Conservation (phyloP, 1,140 invertebrate genomes). For the Cherax destructor region DNA sequence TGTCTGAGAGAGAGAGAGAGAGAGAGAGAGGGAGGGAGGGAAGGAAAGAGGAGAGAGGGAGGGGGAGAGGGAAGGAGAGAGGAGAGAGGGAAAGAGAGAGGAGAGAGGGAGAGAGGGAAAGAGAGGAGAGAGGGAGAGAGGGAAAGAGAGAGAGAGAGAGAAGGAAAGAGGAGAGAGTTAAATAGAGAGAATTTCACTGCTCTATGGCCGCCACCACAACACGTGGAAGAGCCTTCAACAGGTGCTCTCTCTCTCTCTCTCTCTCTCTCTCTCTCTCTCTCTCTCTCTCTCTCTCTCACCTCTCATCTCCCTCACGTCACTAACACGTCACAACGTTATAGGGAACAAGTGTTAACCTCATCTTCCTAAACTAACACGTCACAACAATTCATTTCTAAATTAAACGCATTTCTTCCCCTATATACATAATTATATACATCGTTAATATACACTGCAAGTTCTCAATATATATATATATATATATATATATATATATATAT, state of each 20-base stretch:
- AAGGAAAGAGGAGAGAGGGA: background rate
- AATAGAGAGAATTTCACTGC: too few species aligned
- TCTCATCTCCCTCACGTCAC: conserved; percentile 11
- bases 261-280: conserved; percentile 36
- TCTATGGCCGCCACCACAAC: background rate
- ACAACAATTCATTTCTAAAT: too few species aligned
- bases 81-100: background rate
- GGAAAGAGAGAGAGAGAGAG: background rate
- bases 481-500: too few species aligned
- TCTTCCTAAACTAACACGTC: too few species aligned
- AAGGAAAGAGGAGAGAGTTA: background rate
- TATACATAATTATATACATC: too few species aligned
- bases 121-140: conserved; percentile 3
- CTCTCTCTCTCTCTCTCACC: conserved; percentile 26
- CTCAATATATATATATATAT: too few species aligned
- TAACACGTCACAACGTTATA: too few species aligned
- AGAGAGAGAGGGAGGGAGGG: too few species aligned
- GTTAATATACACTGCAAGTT: too few species aligned
- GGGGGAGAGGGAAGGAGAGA: conserved; percentile 14
- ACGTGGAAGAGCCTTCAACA: conserved; percentile 7
- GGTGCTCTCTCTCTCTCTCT: background rate
- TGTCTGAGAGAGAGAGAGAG: too few species aligned
- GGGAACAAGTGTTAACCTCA: too few species aligned
- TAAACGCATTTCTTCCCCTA: too few species aligned
- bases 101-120: background rate